Conservation (phyloP, 1,140 invertebrate genomes). For the Lamellibrachia luymesi region DNA sequence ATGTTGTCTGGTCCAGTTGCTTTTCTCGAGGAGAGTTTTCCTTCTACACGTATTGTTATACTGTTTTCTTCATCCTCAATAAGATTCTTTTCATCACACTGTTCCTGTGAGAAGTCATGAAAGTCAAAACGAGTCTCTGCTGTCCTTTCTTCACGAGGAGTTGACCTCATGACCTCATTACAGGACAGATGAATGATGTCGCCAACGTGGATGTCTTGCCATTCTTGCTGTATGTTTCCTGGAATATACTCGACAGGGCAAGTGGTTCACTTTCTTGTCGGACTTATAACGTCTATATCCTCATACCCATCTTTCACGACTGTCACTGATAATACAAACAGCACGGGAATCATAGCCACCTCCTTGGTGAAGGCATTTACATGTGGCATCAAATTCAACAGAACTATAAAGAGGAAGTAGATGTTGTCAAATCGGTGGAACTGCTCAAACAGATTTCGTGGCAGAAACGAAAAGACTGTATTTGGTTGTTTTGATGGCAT, state of each 20-base stretch:
- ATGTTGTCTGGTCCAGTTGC: no score
- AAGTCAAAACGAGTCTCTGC: no score
- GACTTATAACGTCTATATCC: constrained; percentile 84
- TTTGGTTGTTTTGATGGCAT: constrained; percentile 76
- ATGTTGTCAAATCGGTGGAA: constrained; percentile 96
- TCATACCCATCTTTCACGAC: constrained; percentile 96
- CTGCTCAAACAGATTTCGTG: constrained; percentile 96
- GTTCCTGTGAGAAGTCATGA: no score
- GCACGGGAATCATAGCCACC: constrained; percentile 78
- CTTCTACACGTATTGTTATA: no score
- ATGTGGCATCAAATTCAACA: constrained; percentile 88
- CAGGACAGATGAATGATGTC: no score
- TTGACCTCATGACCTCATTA: no score
- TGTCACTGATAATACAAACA: constrained; percentile 89
- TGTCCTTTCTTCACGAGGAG: no score
- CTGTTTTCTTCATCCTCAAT: no score
- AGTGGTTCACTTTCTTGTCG: constrained; percentile 91
- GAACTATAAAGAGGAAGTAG: constrained; percentile 95
- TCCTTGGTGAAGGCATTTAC: constrained; percentile 92
- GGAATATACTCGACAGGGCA: constrained; percentile 84
- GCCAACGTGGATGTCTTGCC: constrained; percentile 84
- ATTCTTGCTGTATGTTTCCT: constrained; percentile 84
- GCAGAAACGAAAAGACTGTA: constrained; percentile 92
- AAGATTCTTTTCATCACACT: no score
- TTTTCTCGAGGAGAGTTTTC: no score